Evolutionary conservation across 2,888 invertebrate species (phyloP).

Genomic region (Rhogogaster chlorosoma): DNA sequence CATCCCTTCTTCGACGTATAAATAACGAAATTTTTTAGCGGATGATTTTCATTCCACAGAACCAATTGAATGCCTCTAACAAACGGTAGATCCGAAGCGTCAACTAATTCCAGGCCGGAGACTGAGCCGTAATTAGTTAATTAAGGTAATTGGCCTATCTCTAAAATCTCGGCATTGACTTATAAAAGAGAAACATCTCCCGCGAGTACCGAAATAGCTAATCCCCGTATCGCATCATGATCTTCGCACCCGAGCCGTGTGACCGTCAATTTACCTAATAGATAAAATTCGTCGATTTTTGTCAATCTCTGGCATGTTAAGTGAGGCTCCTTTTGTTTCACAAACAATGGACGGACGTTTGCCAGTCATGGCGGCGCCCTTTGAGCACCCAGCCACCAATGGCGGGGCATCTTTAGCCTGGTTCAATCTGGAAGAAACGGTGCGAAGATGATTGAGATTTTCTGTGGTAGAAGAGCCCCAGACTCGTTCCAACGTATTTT

Average conservation of each 20-base stretch:
- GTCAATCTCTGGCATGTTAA: constrained; percentile 74
- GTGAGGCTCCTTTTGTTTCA: constrained; percentile 76
- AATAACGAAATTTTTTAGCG: neutral
- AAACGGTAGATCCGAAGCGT: neutral
- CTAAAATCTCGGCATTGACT: constrained; percentile 1
- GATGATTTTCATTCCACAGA: neutral
- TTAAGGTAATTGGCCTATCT: constrained; percentile 45
- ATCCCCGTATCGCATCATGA: constrained; percentile 49
- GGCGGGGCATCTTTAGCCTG: constrained; percentile 69
- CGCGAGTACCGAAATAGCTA: constrained; percentile 6
- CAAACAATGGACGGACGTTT: constrained; percentile 76
- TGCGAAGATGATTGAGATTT: constrained; percentile 73
- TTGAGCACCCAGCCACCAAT: constrained; percentile 76
- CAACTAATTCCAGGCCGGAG: neutral
- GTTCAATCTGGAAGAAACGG: constrained; percentile 71
- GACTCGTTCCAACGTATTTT: constrained; percentile 34
- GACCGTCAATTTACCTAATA: constrained; percentile 75
- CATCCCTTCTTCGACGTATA: neutral
- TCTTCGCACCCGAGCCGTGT: constrained; percentile 55
- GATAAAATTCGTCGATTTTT: constrained; percentile 63
- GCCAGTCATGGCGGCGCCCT: constrained; percentile 76
- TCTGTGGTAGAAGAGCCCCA: constrained; percentile 60
- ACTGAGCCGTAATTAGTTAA: constrained; percentile 45
- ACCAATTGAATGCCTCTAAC: neutral
- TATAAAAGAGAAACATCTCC: neutral